Evolutionary conservation across 1,140 invertebrate genomes (phyloP).

Genomic region (Bacillus rossius): DNA sequence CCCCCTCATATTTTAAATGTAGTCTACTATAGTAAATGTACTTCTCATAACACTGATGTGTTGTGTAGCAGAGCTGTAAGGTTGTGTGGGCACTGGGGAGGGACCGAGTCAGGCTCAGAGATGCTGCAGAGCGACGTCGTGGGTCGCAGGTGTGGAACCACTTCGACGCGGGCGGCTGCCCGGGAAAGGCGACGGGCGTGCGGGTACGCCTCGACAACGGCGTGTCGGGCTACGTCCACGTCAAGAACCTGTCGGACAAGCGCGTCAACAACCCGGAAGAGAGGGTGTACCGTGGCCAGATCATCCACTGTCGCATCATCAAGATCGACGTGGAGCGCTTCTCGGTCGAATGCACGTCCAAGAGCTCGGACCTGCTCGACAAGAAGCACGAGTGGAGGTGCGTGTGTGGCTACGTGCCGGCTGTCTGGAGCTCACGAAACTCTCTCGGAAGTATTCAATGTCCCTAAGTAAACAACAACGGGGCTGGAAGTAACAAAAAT

Average conservation of each 20-base stretch:
- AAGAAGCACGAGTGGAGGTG: conserved; percentile 86
- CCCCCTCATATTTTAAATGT: no score
- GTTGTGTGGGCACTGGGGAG: no score
- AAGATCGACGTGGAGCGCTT: conserved; percentile 96
- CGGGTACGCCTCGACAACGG: conserved; percentile 90
- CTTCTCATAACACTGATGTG: no score
- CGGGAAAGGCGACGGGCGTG: conserved; percentile 91
- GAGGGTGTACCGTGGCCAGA: conserved; percentile 78
- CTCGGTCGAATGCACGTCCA: conserved; percentile 89
- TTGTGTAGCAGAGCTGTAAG: no score
- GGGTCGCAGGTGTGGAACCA: conserved; percentile 96
- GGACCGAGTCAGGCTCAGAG: no score
- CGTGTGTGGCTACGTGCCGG: conserved; percentile 24
- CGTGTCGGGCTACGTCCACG: conserved; percentile 89
- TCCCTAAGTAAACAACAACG: background rate
- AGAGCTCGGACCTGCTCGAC: conserved; percentile 88
- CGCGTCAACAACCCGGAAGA: conserved; percentile 91
- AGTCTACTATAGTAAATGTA: no score
- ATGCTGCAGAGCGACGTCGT: no score
- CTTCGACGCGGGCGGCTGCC: conserved; percentile 93
- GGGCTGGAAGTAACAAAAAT: background rate
- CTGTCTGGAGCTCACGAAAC: conserved; percentile 1
- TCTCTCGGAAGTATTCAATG: background rate
- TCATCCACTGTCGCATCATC: conserved; percentile 88
- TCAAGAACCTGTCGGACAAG: conserved; percentile 93